Conservation (phyloP, 2,113 vertebrate species). For the Alligator sinensis region DNA sequence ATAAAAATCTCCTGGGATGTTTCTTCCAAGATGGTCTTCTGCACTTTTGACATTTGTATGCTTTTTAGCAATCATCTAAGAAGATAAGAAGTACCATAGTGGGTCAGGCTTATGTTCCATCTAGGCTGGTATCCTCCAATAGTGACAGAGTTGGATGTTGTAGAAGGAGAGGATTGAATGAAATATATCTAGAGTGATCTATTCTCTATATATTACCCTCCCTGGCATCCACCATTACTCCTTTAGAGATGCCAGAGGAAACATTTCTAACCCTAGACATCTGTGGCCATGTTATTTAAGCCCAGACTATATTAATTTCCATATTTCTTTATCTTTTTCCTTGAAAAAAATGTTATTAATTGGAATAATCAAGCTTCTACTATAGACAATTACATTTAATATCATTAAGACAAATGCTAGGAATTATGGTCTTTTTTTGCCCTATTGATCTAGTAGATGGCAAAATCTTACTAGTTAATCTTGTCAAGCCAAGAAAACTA, state of each 20-base stretch:
- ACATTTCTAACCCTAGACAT: too few relatives aligned
- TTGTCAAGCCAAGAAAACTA: background rate
- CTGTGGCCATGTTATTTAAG: too few relatives aligned
- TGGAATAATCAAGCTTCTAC: background rate
- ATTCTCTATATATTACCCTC: too few relatives aligned
- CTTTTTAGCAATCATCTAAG: background rate
- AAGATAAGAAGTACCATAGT: too few relatives aligned
- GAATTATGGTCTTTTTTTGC: background rate
- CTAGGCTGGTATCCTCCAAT: too few relatives aligned
- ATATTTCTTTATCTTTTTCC: background rate
- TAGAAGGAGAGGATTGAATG: too few relatives aligned
- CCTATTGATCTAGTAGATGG: background rate
- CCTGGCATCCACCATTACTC: too few relatives aligned
- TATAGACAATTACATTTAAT: background rate
- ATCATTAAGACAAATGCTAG: background rate
- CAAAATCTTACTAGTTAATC: background rate
- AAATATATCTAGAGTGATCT: too few relatives aligned
- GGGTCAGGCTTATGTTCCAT: too few relatives aligned
- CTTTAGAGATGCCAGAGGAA: too few relatives aligned
- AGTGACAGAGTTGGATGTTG: too few relatives aligned
- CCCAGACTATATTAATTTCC: background rate
- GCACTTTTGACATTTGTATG: background rate
- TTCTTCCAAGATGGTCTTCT: background rate
- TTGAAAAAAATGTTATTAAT: too few relatives aligned
- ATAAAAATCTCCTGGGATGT: background rate